Percentiles rank a stretch among this genome's conserved stretches.
Evolutionary conservation across 2,113 vertebrate species (phyloP).

Genomic region (Hyperopisus bebe): DNA sequence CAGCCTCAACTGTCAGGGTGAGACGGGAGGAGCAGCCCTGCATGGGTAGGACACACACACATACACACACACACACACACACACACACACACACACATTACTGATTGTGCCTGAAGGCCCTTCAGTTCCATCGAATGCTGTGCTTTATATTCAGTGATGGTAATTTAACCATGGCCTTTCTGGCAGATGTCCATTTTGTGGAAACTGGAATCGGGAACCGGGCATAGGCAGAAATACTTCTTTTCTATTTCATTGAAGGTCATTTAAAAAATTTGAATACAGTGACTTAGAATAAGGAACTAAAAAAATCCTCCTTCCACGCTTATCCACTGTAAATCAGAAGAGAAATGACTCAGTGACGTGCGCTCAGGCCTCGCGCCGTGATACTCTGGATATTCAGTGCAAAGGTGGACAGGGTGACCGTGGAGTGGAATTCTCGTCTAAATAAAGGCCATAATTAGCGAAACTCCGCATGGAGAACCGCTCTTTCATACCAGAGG

Average conservation of each 20-base stretch:
- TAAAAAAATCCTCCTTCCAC: background rate
- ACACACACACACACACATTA: background rate
- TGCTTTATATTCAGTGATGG: background rate
- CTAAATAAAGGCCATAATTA: background rate
- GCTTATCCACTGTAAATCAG: background rate
- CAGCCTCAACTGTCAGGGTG: slow-evolving; percentile 85
- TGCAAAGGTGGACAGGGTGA: background rate
- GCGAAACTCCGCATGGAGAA: background rate
- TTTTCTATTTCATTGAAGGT: background rate
- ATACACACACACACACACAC: slow-evolving; percentile 22
- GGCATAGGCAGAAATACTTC: background rate
- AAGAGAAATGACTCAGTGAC: background rate
- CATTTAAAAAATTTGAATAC: background rate
- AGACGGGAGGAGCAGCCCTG: slow-evolving; percentile 77
- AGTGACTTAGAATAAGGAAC: background rate
- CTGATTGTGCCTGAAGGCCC: background rate
- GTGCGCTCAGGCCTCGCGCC: too few species aligned
- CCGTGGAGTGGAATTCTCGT: background rate
- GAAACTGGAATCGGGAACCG: background rate
- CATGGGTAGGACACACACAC: slow-evolving; percentile 12
- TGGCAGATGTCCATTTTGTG: background rate
- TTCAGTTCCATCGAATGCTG: background rate
- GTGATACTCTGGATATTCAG: background rate
- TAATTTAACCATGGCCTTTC: background rate
- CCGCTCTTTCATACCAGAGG: background rate